A percentile compares a stretch with the other conserved stretches of the same genome.
Evolutionary conservation across 2,113 vertebrate species (phyloP).

Genomic region (Orthochromis indermauri): DNA sequence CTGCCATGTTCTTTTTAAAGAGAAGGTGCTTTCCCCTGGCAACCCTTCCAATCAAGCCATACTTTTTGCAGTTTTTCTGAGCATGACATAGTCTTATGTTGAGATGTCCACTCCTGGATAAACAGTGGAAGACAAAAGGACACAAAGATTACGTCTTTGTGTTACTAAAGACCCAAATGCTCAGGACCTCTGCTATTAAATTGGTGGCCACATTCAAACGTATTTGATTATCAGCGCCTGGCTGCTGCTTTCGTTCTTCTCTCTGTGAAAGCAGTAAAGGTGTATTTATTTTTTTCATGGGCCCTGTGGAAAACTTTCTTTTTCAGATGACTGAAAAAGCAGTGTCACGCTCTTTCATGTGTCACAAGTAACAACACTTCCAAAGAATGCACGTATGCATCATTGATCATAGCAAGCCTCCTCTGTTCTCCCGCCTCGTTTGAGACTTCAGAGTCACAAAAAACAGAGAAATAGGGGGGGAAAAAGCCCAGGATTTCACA

Average conservation of each 20-base stretch:
- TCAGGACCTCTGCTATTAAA: neutral
- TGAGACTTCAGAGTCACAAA: neutral
- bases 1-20: neutral
- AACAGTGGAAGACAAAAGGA: neutral
- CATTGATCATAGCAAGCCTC: neutral
- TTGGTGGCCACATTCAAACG: neutral
- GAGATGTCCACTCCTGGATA: neutral
- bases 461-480: fast-evolving
- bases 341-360: neutral
- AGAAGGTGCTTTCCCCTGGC: fast-evolving
- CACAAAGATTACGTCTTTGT: neutral
- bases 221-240: fast-evolving
- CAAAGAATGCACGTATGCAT: neutral
- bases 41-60: neutral
- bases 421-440: fast-evolving
- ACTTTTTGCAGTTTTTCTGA: neutral
- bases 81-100: fast-evolving
- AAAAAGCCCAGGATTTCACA: neutral
- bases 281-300: neutral
- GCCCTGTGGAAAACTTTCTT: neutral
- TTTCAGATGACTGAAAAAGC: neutral
- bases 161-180: neutral
- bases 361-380: neutral
- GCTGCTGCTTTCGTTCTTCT: neutral
- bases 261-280: fast-evolving